These are phyloP conservation scores for Scalopus aquaticus DNA, from an alignment of 2,113 vertebrate species.

Conservation along the genomic window DNA sequence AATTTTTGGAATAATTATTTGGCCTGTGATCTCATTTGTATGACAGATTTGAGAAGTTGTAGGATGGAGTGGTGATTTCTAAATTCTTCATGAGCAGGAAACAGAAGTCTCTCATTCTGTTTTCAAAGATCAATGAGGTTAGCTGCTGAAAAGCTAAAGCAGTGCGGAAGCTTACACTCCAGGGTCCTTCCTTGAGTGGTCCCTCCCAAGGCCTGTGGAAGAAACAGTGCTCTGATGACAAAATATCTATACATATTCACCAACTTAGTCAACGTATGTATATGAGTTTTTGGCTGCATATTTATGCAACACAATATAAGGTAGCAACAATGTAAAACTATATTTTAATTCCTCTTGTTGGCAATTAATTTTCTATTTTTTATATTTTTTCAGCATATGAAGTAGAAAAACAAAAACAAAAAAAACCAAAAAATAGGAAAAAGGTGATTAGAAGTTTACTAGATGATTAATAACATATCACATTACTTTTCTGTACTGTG, in stretches of 20 bases:
- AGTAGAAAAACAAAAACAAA: not conserved
- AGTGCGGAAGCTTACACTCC: not conserved
- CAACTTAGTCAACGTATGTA: not conserved
- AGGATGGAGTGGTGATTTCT: not conserved
- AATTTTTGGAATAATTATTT: not conserved
- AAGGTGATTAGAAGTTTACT: not conserved
- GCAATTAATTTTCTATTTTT: not conserved
- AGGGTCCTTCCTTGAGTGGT: not conserved
- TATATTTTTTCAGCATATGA: not conserved
- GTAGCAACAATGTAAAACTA: not conserved
- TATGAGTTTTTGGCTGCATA: not conserved
- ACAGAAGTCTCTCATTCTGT: not conserved
- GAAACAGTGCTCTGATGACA: not conserved
- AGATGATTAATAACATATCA: not conserved
- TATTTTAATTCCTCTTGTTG: slow-evolving; percentile 2
- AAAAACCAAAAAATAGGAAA: not conserved
- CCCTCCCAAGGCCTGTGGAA: not conserved
- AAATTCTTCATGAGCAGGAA: not conserved
- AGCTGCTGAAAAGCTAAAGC: not conserved
- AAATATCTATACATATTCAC: not conserved
- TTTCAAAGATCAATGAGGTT: not conserved
- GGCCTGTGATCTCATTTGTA: not conserved
- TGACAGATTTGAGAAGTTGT: not conserved
- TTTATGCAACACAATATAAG: not conserved
- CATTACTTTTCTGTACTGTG: not conserved